These are phyloP conservation scores for Pithys albifrons DNA, from an alignment of 2,113 vertebrate species.

Conservation along the genomic window DNA sequence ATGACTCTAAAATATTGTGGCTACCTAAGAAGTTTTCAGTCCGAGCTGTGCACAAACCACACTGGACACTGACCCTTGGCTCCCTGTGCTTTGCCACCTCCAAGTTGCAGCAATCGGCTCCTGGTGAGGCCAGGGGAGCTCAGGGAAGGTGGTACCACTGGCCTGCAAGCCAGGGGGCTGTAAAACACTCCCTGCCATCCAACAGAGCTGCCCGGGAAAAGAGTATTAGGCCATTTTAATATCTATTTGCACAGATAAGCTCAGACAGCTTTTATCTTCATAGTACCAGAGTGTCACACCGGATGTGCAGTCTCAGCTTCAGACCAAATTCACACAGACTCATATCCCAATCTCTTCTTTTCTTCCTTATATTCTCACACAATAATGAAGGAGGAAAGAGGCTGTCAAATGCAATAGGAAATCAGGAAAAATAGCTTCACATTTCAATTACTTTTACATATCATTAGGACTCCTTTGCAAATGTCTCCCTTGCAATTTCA, in stretches of 20 bases:
- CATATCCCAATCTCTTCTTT: neutral
- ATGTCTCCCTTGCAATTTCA: neutral
- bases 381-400: neutral
- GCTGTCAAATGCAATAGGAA: neutral
- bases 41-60: neutral
- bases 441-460: constrained; percentile 1
- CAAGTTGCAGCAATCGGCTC: neutral
- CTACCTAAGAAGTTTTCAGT: neutral
- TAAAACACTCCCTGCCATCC: neutral
- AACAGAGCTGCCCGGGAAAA: neutral
- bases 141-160: neutral
- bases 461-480: neutral
- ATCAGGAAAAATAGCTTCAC: neutral
- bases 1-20: neutral
- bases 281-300: neutral
- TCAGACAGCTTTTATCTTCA: neutral
- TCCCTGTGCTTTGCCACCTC: neutral
- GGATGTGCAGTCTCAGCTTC: neutral
- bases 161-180: neutral
- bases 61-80: fast-evolving
- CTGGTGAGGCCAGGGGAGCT: neutral
- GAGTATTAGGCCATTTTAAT: neutral
- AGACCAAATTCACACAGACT: neutral
- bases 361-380: neutral
- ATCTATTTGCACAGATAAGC: neutral